phyloP scores from a whole-genome alignment of 2,888 invertebrate genomes.

The Chrysopilus asiliformis region DNA sequence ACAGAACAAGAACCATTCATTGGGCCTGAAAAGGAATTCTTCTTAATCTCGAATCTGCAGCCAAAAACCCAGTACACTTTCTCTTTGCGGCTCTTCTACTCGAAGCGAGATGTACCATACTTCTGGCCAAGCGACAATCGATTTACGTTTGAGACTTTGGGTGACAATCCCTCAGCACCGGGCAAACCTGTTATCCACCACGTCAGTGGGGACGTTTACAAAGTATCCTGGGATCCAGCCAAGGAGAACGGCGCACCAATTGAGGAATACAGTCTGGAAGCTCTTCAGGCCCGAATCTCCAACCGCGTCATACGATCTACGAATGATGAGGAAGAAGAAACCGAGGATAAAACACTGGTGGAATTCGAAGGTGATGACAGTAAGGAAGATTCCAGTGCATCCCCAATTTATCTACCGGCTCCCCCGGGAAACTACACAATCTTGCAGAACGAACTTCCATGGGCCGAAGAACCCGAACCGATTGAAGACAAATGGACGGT shows the following conservation, averaged over 20 bases:
- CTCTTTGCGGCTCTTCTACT: constrained; percentile 50
- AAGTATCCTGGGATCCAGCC: constrained; percentile 70
- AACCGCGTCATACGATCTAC: constrained; percentile 19
- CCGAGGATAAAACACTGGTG: too few species aligned
- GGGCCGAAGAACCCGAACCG: constrained; percentile 43
- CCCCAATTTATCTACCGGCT: constrained; percentile 16
- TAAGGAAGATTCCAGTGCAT: too few species aligned
- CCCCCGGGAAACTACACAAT: constrained; percentile 30
- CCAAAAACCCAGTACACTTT: constrained; percentile 71
- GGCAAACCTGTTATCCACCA: constrained; percentile 61
- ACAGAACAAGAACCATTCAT: constrained; percentile 9
- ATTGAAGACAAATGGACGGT: constrained; percentile 43
- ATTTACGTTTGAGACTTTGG: constrained; percentile 63
- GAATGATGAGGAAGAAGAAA: constrained; percentile 6
- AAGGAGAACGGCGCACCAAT: constrained; percentile 65
- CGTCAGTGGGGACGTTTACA: constrained; percentile 57
- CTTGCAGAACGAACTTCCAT: constrained; percentile 31
- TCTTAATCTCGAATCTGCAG: constrained; percentile 38
- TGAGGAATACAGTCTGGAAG: constrained; percentile 62
- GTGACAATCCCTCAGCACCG: constrained; percentile 67
- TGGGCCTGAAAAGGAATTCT: constrained; percentile 19
- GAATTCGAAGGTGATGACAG: too few species aligned
- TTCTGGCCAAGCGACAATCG: constrained; percentile 58
- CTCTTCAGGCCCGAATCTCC: constrained; percentile 32
- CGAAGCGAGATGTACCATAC: constrained; percentile 43